A percentile compares a stretch with the other conserved stretches of the same genome.
Evolutionary conservation across 2,797 vertebrate species (phyloP).

Genomic region (Trachops cirrhosus): DNA sequence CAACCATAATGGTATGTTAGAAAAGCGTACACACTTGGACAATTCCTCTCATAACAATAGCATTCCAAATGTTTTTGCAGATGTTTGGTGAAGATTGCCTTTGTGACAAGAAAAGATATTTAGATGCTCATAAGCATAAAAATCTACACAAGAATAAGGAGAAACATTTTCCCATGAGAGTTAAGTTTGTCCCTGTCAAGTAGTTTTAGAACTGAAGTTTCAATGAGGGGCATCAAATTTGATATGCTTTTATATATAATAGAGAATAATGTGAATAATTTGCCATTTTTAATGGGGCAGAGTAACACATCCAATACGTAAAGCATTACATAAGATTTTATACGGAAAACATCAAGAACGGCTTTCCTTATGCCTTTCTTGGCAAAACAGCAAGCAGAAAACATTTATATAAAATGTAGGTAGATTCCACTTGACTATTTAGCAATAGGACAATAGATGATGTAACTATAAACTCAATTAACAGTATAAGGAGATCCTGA

Average conservation of each 20-base stretch:
- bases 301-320: neutral
- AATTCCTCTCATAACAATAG: constrained; percentile 72
- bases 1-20: constrained; percentile 61
- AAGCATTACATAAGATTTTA: constrained; percentile 2
- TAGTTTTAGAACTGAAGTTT: constrained; percentile 11
- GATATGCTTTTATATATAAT: neutral
- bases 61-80: constrained; percentile 73
- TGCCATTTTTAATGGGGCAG: neutral
- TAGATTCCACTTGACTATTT: neutral
- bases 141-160: constrained; percentile 49
- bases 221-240: neutral
- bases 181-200: constrained; percentile 34
- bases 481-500: neutral
- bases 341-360: neutral
- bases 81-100: constrained; percentile 65
- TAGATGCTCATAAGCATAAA: constrained; percentile 47
- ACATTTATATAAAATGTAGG: neutral
- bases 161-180: neutral
- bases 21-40: constrained; percentile 67
- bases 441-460: neutral
- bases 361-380: too few species aligned
- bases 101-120: constrained; percentile 68
- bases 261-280: neutral
- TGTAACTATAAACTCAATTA: neutral
- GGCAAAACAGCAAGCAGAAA: too few species aligned